A percentile compares a stretch with the other conserved stretches of the same genome.
phyloP scores from a whole-genome alignment of 2,797 vertebrate species.

The Hippoglossus hippoglossus region DNA sequence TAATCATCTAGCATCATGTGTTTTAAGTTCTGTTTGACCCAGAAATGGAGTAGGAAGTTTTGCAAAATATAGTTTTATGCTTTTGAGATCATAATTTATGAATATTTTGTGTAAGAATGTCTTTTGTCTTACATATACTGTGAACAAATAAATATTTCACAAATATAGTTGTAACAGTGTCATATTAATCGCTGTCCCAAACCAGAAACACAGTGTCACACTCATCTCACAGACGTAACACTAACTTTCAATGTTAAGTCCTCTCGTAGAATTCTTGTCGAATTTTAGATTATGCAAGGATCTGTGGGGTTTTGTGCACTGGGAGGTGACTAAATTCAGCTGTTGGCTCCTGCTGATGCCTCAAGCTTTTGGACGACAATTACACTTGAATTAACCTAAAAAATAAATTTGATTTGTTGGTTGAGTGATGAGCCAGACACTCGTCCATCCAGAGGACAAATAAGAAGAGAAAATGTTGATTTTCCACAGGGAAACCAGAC shows the following conservation, averaged over 20 bases:
- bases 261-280: not conserved
- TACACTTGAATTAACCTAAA: constrained; percentile 33
- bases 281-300: constrained; percentile 16
- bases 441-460: not conserved
- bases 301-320: not conserved
- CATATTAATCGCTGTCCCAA: not conserved
- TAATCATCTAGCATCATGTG: not conserved
- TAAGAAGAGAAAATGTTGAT: constrained; percentile 4
- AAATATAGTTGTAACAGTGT: not conserved
- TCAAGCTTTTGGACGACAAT: constrained; percentile 23
- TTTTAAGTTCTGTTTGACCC: constrained; percentile 1
- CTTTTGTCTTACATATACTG: constrained; percentile 13
- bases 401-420: constrained; percentile 52
- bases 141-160: too few species aligned
- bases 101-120: constrained; percentile 3
- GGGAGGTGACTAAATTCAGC: constrained; percentile 29
- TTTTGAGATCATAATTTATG: not conserved
- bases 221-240: not conserved
- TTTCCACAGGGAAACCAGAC: not conserved
- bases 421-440: constrained; percentile 37
- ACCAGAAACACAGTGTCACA: not conserved
- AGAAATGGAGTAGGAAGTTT: not conserved
- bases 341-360: constrained; percentile 34
- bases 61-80: not conserved
- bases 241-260: not conserved